phyloP scores from a whole-genome alignment of 1,140 invertebrate genomes.

The Melipona quadrifasciata region DNA sequence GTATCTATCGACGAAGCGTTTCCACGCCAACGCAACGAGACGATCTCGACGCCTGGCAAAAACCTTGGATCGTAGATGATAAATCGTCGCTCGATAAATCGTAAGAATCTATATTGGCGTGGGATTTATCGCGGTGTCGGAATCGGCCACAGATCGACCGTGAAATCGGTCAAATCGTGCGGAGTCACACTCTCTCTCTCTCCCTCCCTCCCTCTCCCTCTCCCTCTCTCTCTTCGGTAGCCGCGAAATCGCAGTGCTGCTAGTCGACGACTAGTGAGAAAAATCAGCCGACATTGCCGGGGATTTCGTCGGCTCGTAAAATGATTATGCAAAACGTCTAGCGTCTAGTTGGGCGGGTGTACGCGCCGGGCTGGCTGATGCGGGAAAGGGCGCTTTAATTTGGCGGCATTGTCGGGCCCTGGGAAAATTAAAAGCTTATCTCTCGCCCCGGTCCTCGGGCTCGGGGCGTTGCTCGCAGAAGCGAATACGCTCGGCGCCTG shows the following conservation, averaged over 20 bases:
- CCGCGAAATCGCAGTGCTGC: neutral
- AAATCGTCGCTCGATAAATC: slow-evolving; percentile 7
- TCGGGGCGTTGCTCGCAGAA: neutral
- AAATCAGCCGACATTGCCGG: slow-evolving; percentile 41
- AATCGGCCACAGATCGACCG: slow-evolving; percentile 33
- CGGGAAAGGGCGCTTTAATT: slow-evolving; percentile 67
- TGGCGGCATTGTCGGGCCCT: slow-evolving; percentile 67
- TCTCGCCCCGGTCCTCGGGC: slow-evolving; percentile 39
- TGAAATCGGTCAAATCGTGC: slow-evolving; percentile 54
- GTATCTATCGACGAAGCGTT: neutral
- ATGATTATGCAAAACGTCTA: slow-evolving; percentile 69
- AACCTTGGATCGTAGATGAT: slow-evolving; percentile 5
- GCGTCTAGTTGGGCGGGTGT: slow-evolving; percentile 11
- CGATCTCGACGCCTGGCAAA: neutral
- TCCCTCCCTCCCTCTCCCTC: no score
- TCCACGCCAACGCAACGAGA: neutral
- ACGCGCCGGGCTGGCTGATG: neutral
- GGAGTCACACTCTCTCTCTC: neutral
- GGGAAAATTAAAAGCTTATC: slow-evolving; percentile 76
- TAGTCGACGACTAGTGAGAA: neutral
- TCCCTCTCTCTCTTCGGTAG: no score
- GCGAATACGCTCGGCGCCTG: slow-evolving; percentile 13
- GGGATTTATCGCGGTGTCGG: slow-evolving; percentile 27
- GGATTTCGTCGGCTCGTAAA: slow-evolving; percentile 64
- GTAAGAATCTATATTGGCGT: neutral